Evolutionary conservation across 2,888 invertebrate species (phyloP), one percentile per base, ranked within the genome.

Genomic region (Hirtodrosophila confusa): DNA sequence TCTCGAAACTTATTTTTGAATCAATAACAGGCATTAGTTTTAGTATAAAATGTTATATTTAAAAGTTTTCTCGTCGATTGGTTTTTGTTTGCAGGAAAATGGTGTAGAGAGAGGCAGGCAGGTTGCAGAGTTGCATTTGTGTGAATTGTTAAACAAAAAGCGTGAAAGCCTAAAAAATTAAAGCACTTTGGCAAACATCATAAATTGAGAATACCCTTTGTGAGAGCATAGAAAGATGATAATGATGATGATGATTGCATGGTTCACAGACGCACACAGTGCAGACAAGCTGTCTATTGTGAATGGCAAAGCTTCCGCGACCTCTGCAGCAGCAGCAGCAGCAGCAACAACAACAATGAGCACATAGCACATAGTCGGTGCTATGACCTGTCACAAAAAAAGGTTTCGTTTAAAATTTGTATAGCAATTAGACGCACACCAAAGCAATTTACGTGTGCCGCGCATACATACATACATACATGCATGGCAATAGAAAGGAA

Each of bases 341-440:
- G 12, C 56, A 51, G 47, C 44, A 68, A 29, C 10, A 41, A 12
- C 12, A 55, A 12, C 37, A 31, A 63, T 24, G 48, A 37, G 50
- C 23, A 37, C 39, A 49, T 31, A 56, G 48, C 35, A 53, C 47
- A 50, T 2, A 33, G 47, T 36, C 51, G 48, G 50, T 69, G 51
- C 67, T 75, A 41, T 78, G 82, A 85, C 69, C 76, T 78, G 85
- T 85, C 85, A 64, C 70, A 68, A 68, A 60, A 44, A 61, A 33
- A 23, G 60, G 63, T 57, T 72, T 65, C 69, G 62, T 69, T 72
- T 70, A 58, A 80, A 80, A 80, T 84, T 86, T 78, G 75, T 86
- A 80, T 68, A 84, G 80, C 86, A 82, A 86, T 82, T 82, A 82
- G 82, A 86, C 68, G 72, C 75, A 75, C 63, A 79, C 61, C 68